Percentiles rank a stretch among this genome's conserved stretches.
These are phyloP conservation scores for Leuciscus waleckii DNA, from an alignment of 2,797 vertebrate species.

Conservation along the genomic window DNA sequence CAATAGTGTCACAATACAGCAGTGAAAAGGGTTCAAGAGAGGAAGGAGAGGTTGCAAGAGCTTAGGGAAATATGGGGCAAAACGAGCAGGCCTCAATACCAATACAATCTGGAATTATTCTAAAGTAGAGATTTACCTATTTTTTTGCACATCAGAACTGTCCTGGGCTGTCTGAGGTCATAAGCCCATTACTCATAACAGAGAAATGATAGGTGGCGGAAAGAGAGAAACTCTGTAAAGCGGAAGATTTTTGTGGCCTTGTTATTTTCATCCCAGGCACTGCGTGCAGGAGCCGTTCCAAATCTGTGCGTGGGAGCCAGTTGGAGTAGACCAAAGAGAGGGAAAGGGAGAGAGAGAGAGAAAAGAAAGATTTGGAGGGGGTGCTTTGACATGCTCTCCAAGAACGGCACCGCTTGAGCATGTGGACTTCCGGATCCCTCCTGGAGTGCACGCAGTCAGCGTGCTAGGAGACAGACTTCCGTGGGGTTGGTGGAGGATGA, in stretches of 20 bases:
- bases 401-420: conserved; percentile 79
- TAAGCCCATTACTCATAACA: conserved; percentile 49
- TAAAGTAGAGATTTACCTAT: conserved; percentile 45
- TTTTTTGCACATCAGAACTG: conserved; percentile 49
- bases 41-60: conserved; percentile 18
- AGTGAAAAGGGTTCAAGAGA: conserved; percentile 22
- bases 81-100: conserved; percentile 35
- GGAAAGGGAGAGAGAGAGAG: conserved; percentile 59
- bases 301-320: conserved; percentile 74
- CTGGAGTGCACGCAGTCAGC: conserved; percentile 76
- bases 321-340: conserved; percentile 67
- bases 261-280: conserved; percentile 74
- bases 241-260: conserved; percentile 67
- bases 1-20: conserved; percentile 9
- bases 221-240: conserved; percentile 58
- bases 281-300: conserved; percentile 70
- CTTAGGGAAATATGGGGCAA: conserved; percentile 19
- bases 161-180: conserved; percentile 47
- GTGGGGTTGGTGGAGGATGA: conserved; percentile 73
- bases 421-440: conserved; percentile 82
- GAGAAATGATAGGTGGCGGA: conserved; percentile 49
- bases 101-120: conserved; percentile 45
- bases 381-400: conserved; percentile 78
- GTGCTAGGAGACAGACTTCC: conserved; percentile 82
- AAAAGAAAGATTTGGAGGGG: conserved; percentile 63